Base-by-base conservation (phyloP, 1,140 invertebrate genomes). In the Sesamia nonagrioides region DNA sequence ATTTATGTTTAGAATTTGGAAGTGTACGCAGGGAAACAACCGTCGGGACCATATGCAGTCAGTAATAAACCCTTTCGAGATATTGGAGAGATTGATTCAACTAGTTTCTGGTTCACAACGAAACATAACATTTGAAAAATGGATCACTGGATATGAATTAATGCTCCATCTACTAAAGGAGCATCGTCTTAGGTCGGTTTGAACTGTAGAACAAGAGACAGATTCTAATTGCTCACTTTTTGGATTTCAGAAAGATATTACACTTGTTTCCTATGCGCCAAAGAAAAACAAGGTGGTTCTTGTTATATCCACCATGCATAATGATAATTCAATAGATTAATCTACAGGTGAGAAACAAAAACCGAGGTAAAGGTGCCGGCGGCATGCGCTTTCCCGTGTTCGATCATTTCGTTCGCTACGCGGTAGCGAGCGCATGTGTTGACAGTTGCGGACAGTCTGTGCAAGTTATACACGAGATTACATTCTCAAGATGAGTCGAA, bases 201-300 rank as follows among this genome's bases (percentile, higher is more conserved):
- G 45, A 48, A 48, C 45, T 48, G 45, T 48, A 48, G 15, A 48
- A 48, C 45, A 48, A 48, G 45, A 48, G 45, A 48, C 45, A 48
- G 45, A 48, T 48, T 48, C 45, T 48, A 3, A 48, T 11, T 7
- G 45, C 45, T 48, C 45, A 48, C 45, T 48, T 1, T 83, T 83
- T 76, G 78, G 69, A 18, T 78, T 80, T 78, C 75, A 80, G 75
- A 83, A 83, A 66, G 54, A 84, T 27, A 76, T 81, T 7, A 85
- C 79, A 18, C 27, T 87, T 21, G 82, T 85, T 79, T 76, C 66
- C 45, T 80, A 81, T 52, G 71, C 50, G n/a, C 45, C 68, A 58
- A 74, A 81, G 21, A 63, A 50, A 77, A 75, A 50, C 74, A 88
- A 82, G 66, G 80, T 80, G 63, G 90, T 61, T 37, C 80, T 52